Conservation (phyloP, 1,140 invertebrate genomes). For the Parasteatoda tepidariorum region DNA sequence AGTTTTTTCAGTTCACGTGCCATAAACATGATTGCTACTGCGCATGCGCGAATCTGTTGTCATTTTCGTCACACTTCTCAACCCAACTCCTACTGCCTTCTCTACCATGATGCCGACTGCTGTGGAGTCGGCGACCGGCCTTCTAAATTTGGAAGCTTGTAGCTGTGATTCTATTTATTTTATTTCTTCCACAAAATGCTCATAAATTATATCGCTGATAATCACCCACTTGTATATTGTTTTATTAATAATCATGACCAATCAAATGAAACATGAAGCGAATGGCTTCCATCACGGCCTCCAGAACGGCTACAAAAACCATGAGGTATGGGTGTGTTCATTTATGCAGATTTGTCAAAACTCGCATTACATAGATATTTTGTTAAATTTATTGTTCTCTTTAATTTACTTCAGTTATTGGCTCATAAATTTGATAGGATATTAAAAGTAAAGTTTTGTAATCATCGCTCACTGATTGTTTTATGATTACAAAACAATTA, state of each 20-base stretch:
- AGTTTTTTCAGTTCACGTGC: constrained; percentile 5
- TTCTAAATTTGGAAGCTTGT: constrained; percentile 12
- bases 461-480: too few relatives aligned
- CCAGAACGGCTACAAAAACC: constrained; percentile 41
- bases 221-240: not conserved
- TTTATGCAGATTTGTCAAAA: constrained; percentile 55
- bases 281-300: constrained; percentile 44
- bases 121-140: constrained; percentile 36
- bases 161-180: constrained; percentile 13
- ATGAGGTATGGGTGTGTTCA: constrained; percentile 57
- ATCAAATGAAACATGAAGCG: constrained; percentile 50
- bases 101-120: constrained; percentile 11
- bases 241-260: constrained; percentile 34
- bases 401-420: too few relatives aligned
- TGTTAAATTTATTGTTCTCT: too few relatives aligned
- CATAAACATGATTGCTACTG: not conserved
- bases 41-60: not conserved
- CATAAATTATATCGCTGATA: constrained; percentile 17
- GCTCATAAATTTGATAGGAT: too few relatives aligned
- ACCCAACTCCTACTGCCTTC: constrained; percentile 48
- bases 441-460: too few relatives aligned
- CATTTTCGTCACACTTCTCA: not conserved
- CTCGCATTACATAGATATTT: too few relatives aligned
- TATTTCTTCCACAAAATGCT: constrained; percentile 37
- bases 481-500: too few relatives aligned